Evolutionary conservation across 1,140 invertebrate genomes (phyloP).

Genomic region (Mylabris phalerata): DNA sequence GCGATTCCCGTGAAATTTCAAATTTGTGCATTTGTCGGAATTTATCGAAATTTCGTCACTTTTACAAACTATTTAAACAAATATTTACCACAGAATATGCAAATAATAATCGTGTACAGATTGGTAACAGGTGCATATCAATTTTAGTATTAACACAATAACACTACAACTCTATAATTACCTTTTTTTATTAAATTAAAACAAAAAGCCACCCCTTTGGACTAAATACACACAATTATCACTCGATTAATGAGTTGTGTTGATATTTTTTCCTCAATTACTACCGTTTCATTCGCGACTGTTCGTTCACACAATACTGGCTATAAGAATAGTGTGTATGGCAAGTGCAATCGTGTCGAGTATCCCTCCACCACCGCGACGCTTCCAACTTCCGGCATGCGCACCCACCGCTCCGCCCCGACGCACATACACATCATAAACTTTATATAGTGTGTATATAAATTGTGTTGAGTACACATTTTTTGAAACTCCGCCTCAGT

Average conservation of each 20-base stretch:
- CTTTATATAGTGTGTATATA: not conserved
- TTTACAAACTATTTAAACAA: too few species aligned
- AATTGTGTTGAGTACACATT: not conserved
- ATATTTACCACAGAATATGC: too few species aligned
- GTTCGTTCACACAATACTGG: not conserved
- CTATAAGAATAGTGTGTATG: not conserved
- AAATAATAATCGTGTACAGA: too few species aligned
- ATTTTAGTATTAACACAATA: too few species aligned
- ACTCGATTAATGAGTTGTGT: not conserved
- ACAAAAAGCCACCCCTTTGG: too few species aligned
- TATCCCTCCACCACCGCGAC: slow-evolving; percentile 8
- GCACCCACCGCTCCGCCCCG: slow-evolving; percentile 15
- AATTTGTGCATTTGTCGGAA: too few species aligned
- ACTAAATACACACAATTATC: not conserved
- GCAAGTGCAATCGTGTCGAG: not conserved
- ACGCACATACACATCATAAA: not conserved
- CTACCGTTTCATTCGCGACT: not conserved
- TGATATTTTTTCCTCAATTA: not conserved
- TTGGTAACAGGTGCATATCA: too few species aligned
- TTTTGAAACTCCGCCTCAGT: slow-evolving; percentile 15
- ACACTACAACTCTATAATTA: too few species aligned
- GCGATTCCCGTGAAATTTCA: too few species aligned
- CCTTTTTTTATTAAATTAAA: too few species aligned
- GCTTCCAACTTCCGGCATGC: slow-evolving; percentile 15
- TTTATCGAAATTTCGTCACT: too few species aligned